Conservation (phyloP, 1,140 invertebrate species). For the Elymnias hypermnestra region DNA sequence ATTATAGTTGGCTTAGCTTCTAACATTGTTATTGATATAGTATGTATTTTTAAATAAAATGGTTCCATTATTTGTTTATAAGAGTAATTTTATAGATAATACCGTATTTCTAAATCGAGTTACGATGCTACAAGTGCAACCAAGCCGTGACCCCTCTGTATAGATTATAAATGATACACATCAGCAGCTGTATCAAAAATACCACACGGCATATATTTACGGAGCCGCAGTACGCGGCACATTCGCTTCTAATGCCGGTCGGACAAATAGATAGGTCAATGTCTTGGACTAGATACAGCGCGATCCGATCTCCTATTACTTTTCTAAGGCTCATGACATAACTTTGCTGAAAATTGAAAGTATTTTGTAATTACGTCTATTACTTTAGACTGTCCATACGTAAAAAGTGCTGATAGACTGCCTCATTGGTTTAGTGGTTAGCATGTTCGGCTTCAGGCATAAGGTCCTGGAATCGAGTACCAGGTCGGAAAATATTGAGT, state of each 20-base stretch:
- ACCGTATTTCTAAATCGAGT: neutral
- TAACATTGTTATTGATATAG: neutral
- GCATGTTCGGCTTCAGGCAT: no score
- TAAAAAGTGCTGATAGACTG: no score
- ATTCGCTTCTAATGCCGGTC: constrained; percentile 37
- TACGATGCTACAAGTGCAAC: constrained; percentile 8
- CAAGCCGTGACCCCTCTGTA: constrained; percentile 25
- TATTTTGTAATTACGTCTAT: no score
- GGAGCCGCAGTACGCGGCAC: constrained; percentile 26
- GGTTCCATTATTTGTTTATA: no score
- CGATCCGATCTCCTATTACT: constrained; percentile 19
- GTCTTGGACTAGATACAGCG: constrained; percentile 37
- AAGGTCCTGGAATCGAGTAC: no score
- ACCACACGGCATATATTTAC: constrained; percentile 51
- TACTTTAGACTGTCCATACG: no score
- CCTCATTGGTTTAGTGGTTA: no score
- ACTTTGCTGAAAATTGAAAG: no score
- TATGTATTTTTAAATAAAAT: neutral
- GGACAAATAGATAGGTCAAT: constrained; percentile 63
- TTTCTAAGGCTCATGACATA: constrained; percentile 16
- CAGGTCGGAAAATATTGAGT: no score
- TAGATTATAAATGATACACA: constrained; percentile 11
- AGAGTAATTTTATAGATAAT: no score
- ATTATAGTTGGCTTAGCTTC: no score
- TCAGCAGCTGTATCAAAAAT: constrained; percentile 51